Evolutionary conservation across 2,797 vertebrate species (phyloP).

Genomic region (Enteromius radiatus): DNA sequence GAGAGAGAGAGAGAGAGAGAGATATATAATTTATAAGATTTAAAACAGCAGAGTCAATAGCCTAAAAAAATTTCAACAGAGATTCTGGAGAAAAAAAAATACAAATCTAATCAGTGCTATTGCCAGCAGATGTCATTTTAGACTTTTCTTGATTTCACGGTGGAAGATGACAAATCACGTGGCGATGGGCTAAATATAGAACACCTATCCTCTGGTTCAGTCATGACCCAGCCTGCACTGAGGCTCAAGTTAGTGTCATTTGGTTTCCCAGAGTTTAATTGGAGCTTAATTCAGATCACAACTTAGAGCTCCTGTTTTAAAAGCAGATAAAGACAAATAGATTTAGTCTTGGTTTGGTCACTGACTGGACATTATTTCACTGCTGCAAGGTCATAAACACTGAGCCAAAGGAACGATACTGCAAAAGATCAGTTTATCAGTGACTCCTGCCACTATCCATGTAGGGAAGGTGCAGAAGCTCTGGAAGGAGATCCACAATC

Average conservation of each 20-base stretch:
- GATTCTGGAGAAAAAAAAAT: not conserved
- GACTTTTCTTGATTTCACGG: slow-evolving; percentile 19
- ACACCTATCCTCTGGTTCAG: slow-evolving; percentile 14
- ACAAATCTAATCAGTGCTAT: not conserved
- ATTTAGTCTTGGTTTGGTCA: not conserved
- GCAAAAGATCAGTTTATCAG: slow-evolving; percentile 38
- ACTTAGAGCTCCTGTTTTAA: not conserved
- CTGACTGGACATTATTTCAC: not conserved
- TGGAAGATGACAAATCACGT: slow-evolving; percentile 32
- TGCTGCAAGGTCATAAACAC: not conserved
- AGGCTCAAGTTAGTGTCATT: slow-evolving; percentile 9
- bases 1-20: too few relatives aligned
- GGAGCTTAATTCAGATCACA: not conserved
- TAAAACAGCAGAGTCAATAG: too few relatives aligned
- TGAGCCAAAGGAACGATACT: not conserved
- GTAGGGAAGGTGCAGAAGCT: slow-evolving; percentile 31
- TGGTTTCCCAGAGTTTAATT: not conserved
- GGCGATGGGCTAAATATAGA: slow-evolving; percentile 37
- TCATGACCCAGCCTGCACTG: slow-evolving; percentile 17
- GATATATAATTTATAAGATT: too few relatives aligned
- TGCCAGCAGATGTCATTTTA: slow-evolving; percentile 9
- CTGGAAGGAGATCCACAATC: slow-evolving; percentile 41
- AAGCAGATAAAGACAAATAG: not conserved
- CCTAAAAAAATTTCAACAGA: not conserved
- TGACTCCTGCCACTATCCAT: slow-evolving; percentile 23